Conservation (phyloP, 1,140 invertebrate species). For the Leptopilina clavipes region DNA sequence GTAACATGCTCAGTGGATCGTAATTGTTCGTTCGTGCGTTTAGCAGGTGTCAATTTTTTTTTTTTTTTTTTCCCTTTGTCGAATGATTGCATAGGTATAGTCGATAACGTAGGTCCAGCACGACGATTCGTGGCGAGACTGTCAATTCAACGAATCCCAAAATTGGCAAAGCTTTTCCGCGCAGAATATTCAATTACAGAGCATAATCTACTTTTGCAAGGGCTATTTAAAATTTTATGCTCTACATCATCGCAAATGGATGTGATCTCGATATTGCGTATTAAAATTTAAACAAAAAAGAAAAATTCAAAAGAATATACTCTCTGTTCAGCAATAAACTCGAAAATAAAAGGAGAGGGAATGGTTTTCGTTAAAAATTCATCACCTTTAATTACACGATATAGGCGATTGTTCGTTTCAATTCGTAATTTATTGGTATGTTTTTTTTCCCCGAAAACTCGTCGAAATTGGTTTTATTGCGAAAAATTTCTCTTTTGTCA, state of each 20-base stretch:
- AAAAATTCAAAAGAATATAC: neutral
- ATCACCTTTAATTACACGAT: neutral
- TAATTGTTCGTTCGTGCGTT: conserved; percentile 20
- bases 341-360: neutral
- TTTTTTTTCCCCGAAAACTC: no score
- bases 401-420: no score
- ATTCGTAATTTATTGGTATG: no score
- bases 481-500: no score
- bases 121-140: conserved; percentile 42
- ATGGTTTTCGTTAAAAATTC: neutral
- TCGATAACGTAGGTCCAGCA: conserved; percentile 32
- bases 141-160: conserved; percentile 45
- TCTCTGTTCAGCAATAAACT: neutral
- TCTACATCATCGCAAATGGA: conserved; percentile 2
- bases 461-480: no score
- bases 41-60: conserved; percentile 29
- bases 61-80: no score
- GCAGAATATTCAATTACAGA: conserved; percentile 44
- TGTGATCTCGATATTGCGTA: neutral
- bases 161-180: conserved; percentile 51
- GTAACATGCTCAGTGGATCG: conserved; percentile 17
- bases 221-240: conserved; percentile 51
- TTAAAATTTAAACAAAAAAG: neutral
- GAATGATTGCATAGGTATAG: conserved; percentile 24
- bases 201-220: conserved; percentile 44